phyloP scores from a whole-genome alignment of 2,113 vertebrate species.

The Pavo muticus region DNA sequence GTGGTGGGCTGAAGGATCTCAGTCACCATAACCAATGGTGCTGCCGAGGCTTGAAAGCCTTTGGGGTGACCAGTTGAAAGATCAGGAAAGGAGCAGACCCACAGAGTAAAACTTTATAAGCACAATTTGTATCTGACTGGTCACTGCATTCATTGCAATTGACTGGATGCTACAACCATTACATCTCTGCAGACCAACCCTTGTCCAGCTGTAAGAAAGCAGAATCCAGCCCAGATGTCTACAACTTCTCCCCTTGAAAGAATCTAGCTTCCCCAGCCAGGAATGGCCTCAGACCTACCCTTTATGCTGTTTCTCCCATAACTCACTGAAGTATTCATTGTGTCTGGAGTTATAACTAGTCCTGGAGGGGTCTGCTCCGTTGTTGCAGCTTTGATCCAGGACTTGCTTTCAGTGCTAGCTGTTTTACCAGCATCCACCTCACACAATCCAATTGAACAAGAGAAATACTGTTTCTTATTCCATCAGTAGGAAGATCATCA shows the following conservation, averaged over 20 bases:
- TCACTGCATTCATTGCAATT: background rate
- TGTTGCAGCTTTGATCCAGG: background rate
- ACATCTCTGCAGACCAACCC: background rate
- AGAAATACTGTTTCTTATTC: background rate
- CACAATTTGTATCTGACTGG: accelerated
- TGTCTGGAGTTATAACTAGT: background rate
- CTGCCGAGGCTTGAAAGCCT: background rate
- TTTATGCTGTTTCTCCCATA: background rate
- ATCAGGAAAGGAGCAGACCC: background rate
- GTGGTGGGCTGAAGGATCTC: background rate
- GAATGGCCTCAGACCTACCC: background rate
- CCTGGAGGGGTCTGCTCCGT: accelerated
- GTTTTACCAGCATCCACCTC: background rate
- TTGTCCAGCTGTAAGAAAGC: background rate
- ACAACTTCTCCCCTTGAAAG: background rate
- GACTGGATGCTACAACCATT: background rate
- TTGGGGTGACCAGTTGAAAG: no score
- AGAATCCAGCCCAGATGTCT: background rate
- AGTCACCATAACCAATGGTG: background rate
- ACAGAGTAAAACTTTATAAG: accelerated
- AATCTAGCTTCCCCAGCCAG: accelerated
- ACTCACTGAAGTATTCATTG: background rate
- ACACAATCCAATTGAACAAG: background rate
- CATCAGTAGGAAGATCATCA: background rate
- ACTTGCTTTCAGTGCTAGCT: background rate